Evolutionary conservation across 1,140 invertebrate genomes (phyloP), one percentile per base, ranked within the genome.

Genomic region (Drosophila neocordata): DNA sequence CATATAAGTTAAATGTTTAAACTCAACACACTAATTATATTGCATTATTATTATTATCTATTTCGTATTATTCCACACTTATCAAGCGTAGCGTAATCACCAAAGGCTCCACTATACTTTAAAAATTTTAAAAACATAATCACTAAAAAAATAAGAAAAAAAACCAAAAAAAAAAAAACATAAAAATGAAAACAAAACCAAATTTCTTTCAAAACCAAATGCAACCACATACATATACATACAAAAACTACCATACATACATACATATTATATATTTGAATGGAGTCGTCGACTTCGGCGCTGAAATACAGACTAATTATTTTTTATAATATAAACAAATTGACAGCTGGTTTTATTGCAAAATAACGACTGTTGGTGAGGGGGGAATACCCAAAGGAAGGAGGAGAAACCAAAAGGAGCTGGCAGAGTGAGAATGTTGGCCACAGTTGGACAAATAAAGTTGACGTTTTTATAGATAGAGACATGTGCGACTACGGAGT

Each of bases 261-360:
- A 72, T 52, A 64, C 44, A 65, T 73, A 72, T 65, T 60, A 75
- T 75, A 65, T 75, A 70, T 83, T 48, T 48, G 41, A 63, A 83
- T 85, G 80, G 81, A 84, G 79, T 81, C 81, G 81, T 85, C 81
- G 74, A 85, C 81, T 87, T 87, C 73, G 82, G 69, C 81, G 82
- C 82, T 75, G 82, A 83, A 48, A 85, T 85, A 85, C 82, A 85
- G 82, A 85, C 82, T 85, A 85, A 85, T 85, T 85, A 85, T 85
- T 85, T 85, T 85, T 85, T 85, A 85, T 85, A 85, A 85, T 85
- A 85, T 85, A 85, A 85, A 87, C 82, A 85, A 85, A 85, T 82
- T 74, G 74, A 85, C 82, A 85, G 83, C 82, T 85, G 82, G 82
- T 85, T 85, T 85, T 85, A 85, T 85, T 85, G 71, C 74, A 70